Conservation (phyloP, 2,797 vertebrate genomes). For the Gallirallus australis region DNA sequence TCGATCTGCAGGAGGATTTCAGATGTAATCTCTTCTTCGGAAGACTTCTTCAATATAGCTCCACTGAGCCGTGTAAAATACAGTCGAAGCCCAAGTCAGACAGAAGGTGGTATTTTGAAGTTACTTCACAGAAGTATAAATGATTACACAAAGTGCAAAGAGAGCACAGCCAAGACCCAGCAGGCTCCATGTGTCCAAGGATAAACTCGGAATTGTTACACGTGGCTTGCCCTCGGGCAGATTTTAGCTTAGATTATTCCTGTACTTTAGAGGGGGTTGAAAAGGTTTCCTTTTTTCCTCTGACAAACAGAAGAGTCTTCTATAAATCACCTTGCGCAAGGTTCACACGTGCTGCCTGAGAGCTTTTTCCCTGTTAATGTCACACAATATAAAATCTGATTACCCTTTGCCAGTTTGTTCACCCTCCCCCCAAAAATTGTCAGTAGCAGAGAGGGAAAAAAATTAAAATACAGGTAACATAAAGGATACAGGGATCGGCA, state of each 20-base stretch:
- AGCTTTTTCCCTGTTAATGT: not conserved
- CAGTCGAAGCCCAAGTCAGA: not conserved
- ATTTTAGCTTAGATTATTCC: conserved; percentile 39
- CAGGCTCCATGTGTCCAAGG: not conserved
- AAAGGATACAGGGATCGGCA: not conserved
- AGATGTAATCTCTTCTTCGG: not conserved
- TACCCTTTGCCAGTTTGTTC: not conserved
- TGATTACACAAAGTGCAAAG: not conserved
- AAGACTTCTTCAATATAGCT: not conserved
- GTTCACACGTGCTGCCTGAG: not conserved
- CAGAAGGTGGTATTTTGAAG: not conserved
- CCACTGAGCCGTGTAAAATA: not conserved
- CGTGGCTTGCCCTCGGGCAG: not conserved
- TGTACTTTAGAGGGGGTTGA: conserved; percentile 28
- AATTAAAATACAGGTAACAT: not conserved
- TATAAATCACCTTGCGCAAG: conserved; percentile 12
- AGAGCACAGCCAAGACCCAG: not conserved
- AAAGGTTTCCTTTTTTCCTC: conserved; percentile 48
- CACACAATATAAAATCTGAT: not conserved
- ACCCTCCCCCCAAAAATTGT: not conserved
- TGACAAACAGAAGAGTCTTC: not conserved
- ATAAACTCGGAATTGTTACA: conserved; percentile 28
- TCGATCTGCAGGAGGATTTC: not conserved
- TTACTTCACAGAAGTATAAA: not conserved
- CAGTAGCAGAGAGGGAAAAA: not conserved